Evolutionary conservation across 1,140 invertebrate genomes (phyloP).

Genomic region (Pissodes strobi): DNA sequence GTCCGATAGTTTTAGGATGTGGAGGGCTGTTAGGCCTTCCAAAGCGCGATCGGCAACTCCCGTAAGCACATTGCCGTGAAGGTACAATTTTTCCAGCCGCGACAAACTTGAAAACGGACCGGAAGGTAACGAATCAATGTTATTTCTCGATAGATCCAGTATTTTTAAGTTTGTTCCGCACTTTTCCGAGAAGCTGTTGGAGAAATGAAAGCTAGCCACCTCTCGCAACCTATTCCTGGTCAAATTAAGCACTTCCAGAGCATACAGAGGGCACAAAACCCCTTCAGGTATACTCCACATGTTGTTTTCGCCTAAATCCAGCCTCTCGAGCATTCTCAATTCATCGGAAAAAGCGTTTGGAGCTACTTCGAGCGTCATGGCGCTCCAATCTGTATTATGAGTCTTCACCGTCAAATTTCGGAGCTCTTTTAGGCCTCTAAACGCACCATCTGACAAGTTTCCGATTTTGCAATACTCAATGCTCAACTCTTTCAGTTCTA

Average conservation of each 20-base stretch:
- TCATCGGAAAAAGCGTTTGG: constrained; percentile 75
- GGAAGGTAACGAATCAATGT: constrained; percentile 76
- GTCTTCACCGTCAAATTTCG: constrained; percentile 84
- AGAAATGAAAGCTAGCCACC: constrained; percentile 76
- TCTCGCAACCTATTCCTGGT: constrained; percentile 81
- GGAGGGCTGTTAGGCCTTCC: constrained; percentile 76
- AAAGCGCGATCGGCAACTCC: constrained; percentile 81
- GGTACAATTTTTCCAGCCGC: constrained; percentile 64
- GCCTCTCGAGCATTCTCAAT: constrained; percentile 71
- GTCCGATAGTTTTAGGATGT: constrained; percentile 77
- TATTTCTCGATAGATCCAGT: constrained; percentile 82
- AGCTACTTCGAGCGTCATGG: constrained; percentile 79
- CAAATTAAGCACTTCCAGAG: constrained; percentile 77
- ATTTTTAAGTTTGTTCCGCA: constrained; percentile 74
- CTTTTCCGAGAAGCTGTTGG: constrained; percentile 64
- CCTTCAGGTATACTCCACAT: constrained; percentile 83
- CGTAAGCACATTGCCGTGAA: constrained; percentile 70
- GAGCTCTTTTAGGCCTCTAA: constrained; percentile 78
- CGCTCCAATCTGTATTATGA: constrained; percentile 86
- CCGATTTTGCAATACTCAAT: constrained; percentile 91
- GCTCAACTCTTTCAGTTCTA: constrained; percentile 79
- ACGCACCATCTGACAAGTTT: constrained; percentile 82
- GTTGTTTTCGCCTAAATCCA: constrained; percentile 88
- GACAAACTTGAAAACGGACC: constrained; percentile 71
- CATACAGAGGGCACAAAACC: constrained; percentile 77